Evolutionary conservation across 2,888 invertebrate genomes (phyloP).

Genomic region (Drosophila lacicola): DNA sequence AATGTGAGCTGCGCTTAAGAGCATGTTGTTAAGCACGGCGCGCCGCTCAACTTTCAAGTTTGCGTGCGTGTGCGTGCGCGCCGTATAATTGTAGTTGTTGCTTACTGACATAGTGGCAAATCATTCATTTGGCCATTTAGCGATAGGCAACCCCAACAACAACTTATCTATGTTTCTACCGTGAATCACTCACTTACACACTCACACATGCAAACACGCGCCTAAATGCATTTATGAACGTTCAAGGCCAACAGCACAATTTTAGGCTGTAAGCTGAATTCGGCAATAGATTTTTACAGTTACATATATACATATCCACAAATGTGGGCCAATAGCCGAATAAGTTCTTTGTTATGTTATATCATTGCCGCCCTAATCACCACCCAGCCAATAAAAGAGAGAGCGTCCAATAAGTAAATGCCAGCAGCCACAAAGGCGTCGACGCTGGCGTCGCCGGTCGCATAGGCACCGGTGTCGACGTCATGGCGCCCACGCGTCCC

Average conservation of each 20-base stretch:
- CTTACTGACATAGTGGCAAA: slow-evolving; percentile 3
- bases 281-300: slow-evolving; percentile 1
- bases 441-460: slow-evolving; percentile 21
- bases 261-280: slow-evolving; percentile 30
- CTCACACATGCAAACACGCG: neutral
- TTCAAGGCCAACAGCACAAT: slow-evolving; percentile 50
- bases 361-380: slow-evolving; percentile 23
- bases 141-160: slow-evolving; percentile 25
- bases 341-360: slow-evolving; percentile 29
- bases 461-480: slow-evolving; percentile 53
- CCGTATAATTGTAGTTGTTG: slow-evolving; percentile 14
- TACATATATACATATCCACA: neutral
- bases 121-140: slow-evolving; percentile 20
- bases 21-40: slow-evolving; percentile 26
- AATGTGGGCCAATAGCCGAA: slow-evolving; percentile 5
- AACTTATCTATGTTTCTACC: neutral
- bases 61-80: neutral
- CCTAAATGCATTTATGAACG: slow-evolving; percentile 8
- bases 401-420: slow-evolving; percentile 25
- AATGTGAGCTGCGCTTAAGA: slow-evolving; percentile 40
- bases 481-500: slow-evolving; percentile 71
- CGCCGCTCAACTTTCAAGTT: slow-evolving; percentile 14
- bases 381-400: slow-evolving; percentile 4
- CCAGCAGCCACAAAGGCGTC: slow-evolving; percentile 47
- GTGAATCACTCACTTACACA: slow-evolving; percentile 13